Evolutionary conservation across 2,888 invertebrate genomes (phyloP), one percentile per base, ranked within the genome.

Genomic region (Polydrusus pterygomalis): DNA sequence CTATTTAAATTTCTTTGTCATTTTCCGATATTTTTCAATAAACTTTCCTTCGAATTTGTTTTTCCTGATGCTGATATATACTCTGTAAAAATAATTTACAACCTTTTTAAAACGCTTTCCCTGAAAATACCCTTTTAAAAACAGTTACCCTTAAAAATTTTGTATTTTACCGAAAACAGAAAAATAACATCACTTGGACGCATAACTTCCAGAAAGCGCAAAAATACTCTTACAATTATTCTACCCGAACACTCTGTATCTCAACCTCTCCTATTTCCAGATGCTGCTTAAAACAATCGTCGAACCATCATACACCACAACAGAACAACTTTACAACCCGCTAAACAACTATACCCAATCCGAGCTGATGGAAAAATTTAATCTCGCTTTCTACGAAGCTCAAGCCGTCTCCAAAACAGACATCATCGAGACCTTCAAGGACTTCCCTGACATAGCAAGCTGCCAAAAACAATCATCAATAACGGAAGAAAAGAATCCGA

Each of bases 321-420:
- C 64, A 15, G 74, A 69, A n/a, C 80, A 79, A 65, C 73, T 83
- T 7, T 84, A 83, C 80, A 79, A 82, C 72, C 83, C 83, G 18
- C 79, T 83, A 38, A 81, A 80, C 69, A 80, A 84, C 76, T 77
- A 82, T 56, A 83, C 85, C 40, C 87, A 87, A 80, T 79, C 80
- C n/a, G 87, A 87, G 77, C 80, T 88, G 15, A 85, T 87, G 81
- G 87, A 87, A 77, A 87, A 87, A 80, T 88, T 88, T 81, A 87
- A 87, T 75, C 80, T 87, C 17, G 88, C 88, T 1, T 88, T 88
- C 74, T 87, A 87, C 82, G 87, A 87, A 75, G 87, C 87, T 11
- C 87, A 87, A 78, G 82, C 82, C 56, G 77, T 82, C 2, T 79
- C 82, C 30, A 81, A 82, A 78, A 80, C 81, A 8, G 85, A 85